Evolutionary conservation across 2,113 vertebrate genomes (phyloP).

Genomic region (Porphyrio hochstetteri): DNA sequence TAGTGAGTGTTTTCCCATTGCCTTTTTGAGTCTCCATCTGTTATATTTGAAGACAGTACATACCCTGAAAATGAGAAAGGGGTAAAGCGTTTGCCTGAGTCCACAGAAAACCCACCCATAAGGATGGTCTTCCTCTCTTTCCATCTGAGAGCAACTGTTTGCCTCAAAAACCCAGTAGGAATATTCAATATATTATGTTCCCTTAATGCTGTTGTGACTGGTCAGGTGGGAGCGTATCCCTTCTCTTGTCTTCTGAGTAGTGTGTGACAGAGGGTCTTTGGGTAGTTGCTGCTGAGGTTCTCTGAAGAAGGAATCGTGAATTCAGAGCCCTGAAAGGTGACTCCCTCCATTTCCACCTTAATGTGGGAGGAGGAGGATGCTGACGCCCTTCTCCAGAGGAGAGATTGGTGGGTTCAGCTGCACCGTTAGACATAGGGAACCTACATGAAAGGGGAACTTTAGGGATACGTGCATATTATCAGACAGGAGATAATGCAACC

Average conservation of each 20-base stretch:
- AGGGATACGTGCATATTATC: fast-evolving
- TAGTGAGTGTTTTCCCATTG: not conserved
- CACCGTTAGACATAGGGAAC: not conserved
- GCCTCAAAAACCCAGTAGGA: not conserved
- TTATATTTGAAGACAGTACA: not conserved
- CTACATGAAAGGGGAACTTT: not conserved
- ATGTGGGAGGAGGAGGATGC: not conserved
- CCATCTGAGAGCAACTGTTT: not conserved
- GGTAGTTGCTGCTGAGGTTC: not conserved
- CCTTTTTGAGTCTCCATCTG: not conserved
- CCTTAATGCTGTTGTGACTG: not conserved
- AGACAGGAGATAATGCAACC: not conserved
- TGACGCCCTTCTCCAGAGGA: not conserved
- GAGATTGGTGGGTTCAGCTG: not conserved
- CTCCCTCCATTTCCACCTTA: not conserved
- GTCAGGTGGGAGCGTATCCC: not conserved
- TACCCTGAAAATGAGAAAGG: not conserved
- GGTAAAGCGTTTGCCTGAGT: not conserved
- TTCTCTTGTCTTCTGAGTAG: not conserved
- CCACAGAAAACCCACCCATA: not conserved
- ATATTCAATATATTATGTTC: not conserved
- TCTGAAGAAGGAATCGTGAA: not conserved
- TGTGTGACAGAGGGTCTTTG: not conserved
- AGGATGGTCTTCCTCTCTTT: not conserved
- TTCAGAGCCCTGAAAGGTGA: not conserved